A percentile compares a stretch with the other conserved stretches of the same genome.
Conservation (phyloP, 2,113 vertebrate species). For the Chauna torquata region DNA sequence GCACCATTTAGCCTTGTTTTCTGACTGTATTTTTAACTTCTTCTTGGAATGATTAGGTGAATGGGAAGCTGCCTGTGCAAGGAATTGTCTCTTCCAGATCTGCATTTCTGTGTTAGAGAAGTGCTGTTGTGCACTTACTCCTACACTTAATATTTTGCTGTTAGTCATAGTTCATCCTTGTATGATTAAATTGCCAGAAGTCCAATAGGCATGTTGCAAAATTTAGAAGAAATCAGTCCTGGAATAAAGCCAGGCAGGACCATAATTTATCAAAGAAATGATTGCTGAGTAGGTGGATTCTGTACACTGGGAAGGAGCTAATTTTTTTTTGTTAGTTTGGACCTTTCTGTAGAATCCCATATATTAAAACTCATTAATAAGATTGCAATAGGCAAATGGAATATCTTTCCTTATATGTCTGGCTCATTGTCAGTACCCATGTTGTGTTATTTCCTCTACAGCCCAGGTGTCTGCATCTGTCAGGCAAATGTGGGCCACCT, state of each 20-base stretch:
- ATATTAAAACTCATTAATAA: neutral
- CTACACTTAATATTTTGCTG: neutral
- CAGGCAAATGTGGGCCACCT: neutral
- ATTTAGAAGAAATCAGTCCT: neutral
- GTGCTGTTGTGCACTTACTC: neutral
- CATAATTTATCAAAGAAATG: neutral
- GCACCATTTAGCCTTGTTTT: neutral
- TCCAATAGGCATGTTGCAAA: neutral
- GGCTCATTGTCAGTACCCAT: neutral
- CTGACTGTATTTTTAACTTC: neutral
- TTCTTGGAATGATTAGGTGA: neutral
- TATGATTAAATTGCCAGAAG: neutral
- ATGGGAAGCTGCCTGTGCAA: neutral
- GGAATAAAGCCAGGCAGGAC: neutral
- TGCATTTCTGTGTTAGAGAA: neutral
- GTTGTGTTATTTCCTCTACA: neutral
- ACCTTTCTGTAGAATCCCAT: neutral
- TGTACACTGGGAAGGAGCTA: neutral
- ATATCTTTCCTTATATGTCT: accelerated
- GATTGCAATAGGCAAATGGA: neutral
- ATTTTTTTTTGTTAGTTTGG: neutral
- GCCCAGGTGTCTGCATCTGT: neutral
- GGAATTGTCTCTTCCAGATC: neutral
- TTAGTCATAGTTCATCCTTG: neutral
- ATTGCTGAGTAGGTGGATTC: neutral